Evolutionary conservation across 2,113 vertebrate species (phyloP), one percentile per base, ranked within the genome.

Genomic region (Pachyramphus minor): DNA sequence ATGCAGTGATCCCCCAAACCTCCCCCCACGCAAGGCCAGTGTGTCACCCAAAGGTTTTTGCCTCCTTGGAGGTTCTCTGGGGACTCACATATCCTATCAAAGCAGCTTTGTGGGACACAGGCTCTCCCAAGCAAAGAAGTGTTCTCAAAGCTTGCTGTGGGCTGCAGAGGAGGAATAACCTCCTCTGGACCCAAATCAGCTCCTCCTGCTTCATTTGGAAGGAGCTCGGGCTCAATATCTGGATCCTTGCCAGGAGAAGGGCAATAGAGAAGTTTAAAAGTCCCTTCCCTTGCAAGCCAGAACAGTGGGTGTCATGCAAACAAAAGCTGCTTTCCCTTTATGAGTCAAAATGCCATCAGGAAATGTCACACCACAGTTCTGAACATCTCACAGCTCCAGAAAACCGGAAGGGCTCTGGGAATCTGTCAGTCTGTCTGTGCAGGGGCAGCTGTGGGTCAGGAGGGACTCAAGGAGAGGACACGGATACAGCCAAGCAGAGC

Each of bases 11-110:
- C 7, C 30, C 35, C 45, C 74, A 72, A 59, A 4, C 6, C 25
- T 56, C 45, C 60, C 17, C 49, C n/a, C 19, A 1, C 0, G 1
- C 39, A 44, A 58, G 33, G 66, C 23, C 68, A 66, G 14, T 21
- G 68, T 74, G 66, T 30, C n/a, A 67, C 37, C 33, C 72, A 86
- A 14, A 67, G 14, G 45, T 24, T 55, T 66, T 27, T 31, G 9
- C 8, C 66, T 37, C 37, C n/a, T 45, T 39, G 22, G 79, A 27
- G 7, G 18, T n/a, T 59, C 37, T 45, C 63, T 50, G 41, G 41
- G 58, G 62, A 45, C 14, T 19, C 56, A 14, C 39, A 30, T 0
- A 1, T 7, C 0, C 1, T 4, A 45, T 11, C 35, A 69, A 68
- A 77, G 60, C 21, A 18, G 27, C 19, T 31, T 14, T 28, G 33